phyloP scores from a whole-genome alignment of 2,797 vertebrate genomes.

The Melanotaenia boesemani region DNA sequence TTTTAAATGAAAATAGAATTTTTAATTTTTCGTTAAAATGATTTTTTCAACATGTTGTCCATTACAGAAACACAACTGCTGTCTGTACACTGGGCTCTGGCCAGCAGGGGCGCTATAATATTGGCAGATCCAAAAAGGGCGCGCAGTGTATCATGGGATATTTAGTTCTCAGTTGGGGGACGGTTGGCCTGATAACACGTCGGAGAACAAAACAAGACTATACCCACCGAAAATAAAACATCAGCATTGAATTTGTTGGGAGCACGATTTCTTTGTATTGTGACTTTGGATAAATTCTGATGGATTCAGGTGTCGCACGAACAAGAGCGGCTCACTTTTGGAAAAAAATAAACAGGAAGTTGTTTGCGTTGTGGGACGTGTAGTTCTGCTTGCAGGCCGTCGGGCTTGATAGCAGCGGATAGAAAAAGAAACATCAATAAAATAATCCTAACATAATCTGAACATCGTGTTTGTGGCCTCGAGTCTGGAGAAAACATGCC shows the following conservation, averaged over 20 bases:
- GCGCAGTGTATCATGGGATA: conserved; percentile 68
- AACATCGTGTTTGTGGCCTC: conserved; percentile 4
- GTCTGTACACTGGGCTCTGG: not conserved
- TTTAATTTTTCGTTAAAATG: not conserved
- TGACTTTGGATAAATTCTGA: not conserved
- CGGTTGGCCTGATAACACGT: conserved; percentile 42
- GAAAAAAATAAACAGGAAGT: conserved; percentile 86
- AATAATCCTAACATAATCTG: conserved; percentile 60
- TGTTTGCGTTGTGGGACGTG: conserved; percentile 87
- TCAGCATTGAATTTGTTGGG: not conserved
- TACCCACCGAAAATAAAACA: conserved; percentile 22
- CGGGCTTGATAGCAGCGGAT: conserved; percentile 75
- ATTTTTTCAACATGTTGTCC: not conserved
- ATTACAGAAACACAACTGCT: not conserved
- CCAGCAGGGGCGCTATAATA: conserved; percentile 46
- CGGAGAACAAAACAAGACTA: conserved; percentile 54
- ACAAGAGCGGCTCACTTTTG: conserved; percentile 36
- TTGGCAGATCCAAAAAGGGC: not conserved
- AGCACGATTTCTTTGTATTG: not conserved
- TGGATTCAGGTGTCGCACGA: conserved; percentile 13
- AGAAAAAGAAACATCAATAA: conserved; percentile 82
- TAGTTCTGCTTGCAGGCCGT: conserved; percentile 87
- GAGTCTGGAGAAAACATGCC: conserved; percentile 84
- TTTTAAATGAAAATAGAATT: not conserved
- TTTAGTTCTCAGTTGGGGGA: conserved; percentile 65